A percentile compares a stretch with the other conserved stretches of the same genome.
Evolutionary conservation across 2,888 invertebrate species (phyloP).

Genomic region (Euphydryas editha): DNA sequence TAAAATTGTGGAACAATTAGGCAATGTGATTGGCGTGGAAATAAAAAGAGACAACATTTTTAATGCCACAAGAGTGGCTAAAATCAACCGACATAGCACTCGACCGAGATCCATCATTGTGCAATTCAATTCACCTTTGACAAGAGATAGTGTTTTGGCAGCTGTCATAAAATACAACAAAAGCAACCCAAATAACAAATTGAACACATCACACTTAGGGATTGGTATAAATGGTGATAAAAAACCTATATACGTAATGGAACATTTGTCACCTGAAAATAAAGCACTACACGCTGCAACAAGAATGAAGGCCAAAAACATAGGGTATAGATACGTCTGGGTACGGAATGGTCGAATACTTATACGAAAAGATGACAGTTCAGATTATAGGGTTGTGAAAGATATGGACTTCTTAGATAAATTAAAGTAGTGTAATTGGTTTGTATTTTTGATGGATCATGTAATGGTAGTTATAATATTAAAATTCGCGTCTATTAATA

Average conservation of each 20-base stretch:
- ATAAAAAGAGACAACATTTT: slow-evolving; percentile 9
- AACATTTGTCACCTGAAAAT: slow-evolving; percentile 8
- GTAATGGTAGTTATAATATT: too few species aligned
- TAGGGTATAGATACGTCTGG: too few species aligned
- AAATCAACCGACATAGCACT: slow-evolving; percentile 9
- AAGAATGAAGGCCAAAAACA: slow-evolving; percentile 3
- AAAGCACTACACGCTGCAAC: slow-evolving; percentile 8
- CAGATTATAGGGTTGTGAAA: too few species aligned
- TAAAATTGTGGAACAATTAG: slow-evolving; percentile 6
- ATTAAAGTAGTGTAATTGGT: not conserved
- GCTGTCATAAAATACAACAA: slow-evolving; percentile 11
- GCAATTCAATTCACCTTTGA: slow-evolving; percentile 4
- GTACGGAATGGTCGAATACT: too few species aligned
- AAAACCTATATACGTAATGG: slow-evolving; percentile 7
- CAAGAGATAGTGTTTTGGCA: not conserved
- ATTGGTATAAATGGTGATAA: not conserved
- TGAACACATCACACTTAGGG: not conserved
- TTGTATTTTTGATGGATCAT: too few species aligned
- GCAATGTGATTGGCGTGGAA: not conserved
- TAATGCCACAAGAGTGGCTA: slow-evolving; percentile 9
- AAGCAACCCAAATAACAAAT: not conserved
- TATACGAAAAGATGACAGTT: too few species aligned
- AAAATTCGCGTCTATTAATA: slow-evolving; percentile 2
- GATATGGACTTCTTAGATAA: slow-evolving; percentile 3
- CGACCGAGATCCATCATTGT: slow-evolving; percentile 11